These are phyloP conservation scores for Dissostichus mawsoni DNA, from an alignment of 2,113 vertebrate genomes.

Conservation along the genomic window DNA sequence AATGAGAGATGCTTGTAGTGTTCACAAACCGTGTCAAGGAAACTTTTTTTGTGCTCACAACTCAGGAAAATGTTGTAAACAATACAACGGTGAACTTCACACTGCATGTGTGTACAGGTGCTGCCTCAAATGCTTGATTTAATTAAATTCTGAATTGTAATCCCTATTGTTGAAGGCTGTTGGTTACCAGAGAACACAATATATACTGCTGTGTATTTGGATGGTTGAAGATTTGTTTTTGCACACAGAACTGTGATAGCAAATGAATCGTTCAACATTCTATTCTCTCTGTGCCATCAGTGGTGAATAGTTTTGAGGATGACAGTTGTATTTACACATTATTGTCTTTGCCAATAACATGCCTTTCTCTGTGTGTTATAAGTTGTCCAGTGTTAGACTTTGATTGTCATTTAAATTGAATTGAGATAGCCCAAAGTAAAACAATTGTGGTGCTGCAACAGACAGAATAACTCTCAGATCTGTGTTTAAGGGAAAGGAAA, in stretches of 20 bases:
- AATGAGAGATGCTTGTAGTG: conserved; percentile 30
- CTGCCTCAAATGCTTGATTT: neutral
- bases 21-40: conserved; percentile 21
- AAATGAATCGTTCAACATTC: neutral
- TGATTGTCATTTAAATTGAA: neutral
- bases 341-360: neutral
- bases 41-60: neutral
- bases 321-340: no score
- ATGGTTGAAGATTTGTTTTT: neutral
- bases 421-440: neutral
- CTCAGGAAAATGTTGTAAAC: neutral
- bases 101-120: neutral
- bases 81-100: neutral
- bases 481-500: no score
- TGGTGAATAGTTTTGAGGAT: neutral
- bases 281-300: neutral
- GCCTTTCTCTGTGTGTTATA: neutral
- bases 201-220: neutral
- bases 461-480: neutral
- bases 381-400: neutral
- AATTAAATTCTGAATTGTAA: neutral
- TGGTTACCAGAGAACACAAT: no score
- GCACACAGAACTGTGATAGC: neutral
- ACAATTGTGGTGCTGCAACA: no score
- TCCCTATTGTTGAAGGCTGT: no score